Evolutionary conservation across 2,113 vertebrate genomes (phyloP).

Genomic region (Vulpes ferrilata): DNA sequence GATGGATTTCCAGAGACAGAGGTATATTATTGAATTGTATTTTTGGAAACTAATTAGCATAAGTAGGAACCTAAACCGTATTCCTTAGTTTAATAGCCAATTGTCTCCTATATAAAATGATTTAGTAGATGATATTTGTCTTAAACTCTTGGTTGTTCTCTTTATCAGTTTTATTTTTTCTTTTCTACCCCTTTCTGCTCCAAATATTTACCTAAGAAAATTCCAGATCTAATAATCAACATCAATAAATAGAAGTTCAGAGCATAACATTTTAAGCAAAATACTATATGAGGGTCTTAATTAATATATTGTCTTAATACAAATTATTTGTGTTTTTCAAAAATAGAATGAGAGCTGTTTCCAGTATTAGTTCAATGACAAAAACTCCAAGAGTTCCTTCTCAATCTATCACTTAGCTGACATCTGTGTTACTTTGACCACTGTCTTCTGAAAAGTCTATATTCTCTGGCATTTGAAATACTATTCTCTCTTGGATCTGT

Average conservation of each 20-base stretch:
- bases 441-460: not conserved
- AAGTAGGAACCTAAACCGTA: not conserved
- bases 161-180: constrained; percentile 3
- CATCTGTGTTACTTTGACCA: not conserved
- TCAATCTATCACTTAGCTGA: not conserved
- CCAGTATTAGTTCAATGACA: constrained; percentile 10
- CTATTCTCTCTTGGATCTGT: not conserved
- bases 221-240: not conserved
- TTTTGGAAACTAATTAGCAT: not conserved
- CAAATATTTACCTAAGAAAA: constrained; percentile 29
- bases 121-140: not conserved
- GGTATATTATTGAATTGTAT: not conserved
- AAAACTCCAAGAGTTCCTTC: not conserved
- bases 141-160: not conserved
- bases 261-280: constrained; percentile 36
- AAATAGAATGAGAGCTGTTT: not conserved
- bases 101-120: not conserved
- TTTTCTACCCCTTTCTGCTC: not conserved
- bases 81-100: not conserved
- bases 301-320: not conserved
- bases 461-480: not conserved
- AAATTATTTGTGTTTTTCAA: constrained; percentile 17
- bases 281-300: not conserved
- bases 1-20: not conserved
- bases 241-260: not conserved